Percentiles rank a stretch among this genome's conserved stretches.
Conservation (phyloP, 2,113 vertebrate genomes). For the Turdus rufiventris region DNA sequence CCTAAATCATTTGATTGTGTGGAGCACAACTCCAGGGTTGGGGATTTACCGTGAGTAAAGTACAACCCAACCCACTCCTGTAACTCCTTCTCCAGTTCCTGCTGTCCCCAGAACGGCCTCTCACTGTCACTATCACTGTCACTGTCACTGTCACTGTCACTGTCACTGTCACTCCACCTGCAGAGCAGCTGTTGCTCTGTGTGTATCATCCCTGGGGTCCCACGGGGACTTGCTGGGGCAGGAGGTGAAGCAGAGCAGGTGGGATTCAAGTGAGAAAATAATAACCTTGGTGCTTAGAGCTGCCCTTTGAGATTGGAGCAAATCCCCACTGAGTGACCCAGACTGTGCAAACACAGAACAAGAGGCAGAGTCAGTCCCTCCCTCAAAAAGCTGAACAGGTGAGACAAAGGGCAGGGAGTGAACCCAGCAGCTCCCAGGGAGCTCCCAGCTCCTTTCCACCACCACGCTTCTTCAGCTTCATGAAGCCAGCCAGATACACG, state of each 20-base stretch:
- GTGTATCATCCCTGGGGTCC: not conserved
- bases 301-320: not conserved
- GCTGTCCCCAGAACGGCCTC: not conserved
- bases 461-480: not conserved
- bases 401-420: not conserved
- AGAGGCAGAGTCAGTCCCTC: not conserved
- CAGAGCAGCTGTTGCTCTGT: not conserved
- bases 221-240: not conserved
- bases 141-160: not conserved
- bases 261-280: not conserved
- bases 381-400: not conserved
- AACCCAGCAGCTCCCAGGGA: not conserved
- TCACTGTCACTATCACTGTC: not conserved
- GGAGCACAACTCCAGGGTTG: not conserved
- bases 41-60: not conserved
- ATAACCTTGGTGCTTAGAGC: not conserved
- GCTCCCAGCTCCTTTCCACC: not conserved
- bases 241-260: not conserved
- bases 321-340: not conserved
- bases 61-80: not conserved
- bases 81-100: not conserved
- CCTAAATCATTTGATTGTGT: not conserved
- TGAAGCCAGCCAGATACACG: not conserved
- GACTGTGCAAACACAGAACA: not conserved
- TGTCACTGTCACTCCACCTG: not conserved